Conservation (phyloP, 2,113 vertebrate genomes). For the Prolemur simus region DNA sequence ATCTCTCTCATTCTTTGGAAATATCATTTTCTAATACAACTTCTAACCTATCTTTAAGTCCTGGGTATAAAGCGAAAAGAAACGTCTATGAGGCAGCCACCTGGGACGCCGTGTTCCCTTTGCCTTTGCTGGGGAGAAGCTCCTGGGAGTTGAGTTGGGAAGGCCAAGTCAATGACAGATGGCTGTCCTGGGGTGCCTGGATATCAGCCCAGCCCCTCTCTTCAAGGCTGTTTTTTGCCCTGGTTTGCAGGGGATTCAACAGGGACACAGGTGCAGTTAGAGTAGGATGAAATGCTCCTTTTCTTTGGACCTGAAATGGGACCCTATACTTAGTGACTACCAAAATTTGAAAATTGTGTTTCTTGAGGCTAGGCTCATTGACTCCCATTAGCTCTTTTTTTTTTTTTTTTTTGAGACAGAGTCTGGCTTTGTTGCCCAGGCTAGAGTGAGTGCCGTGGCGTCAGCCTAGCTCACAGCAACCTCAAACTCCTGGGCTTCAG, state of each 20-base stretch:
- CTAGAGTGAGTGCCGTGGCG: too few relatives aligned
- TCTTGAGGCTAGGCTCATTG: not conserved
- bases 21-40: not conserved
- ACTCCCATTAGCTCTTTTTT: not conserved
- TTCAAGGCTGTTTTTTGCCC: not conserved
- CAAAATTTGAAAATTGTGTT: not conserved
- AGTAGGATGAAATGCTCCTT: not conserved
- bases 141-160: not conserved
- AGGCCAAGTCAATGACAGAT: not conserved
- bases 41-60: too few relatives aligned
- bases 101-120: rapidly evolving
- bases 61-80: not conserved
- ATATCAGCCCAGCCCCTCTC: not conserved
- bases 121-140: not conserved
- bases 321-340: not conserved
- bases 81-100: not conserved
- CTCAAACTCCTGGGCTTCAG: too few relatives aligned
- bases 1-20: not conserved
- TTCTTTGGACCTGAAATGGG: not conserved
- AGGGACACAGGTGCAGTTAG: not conserved
- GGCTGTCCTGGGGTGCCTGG: not conserved
- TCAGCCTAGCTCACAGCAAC: too few relatives aligned
- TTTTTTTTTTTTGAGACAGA: too few relatives aligned
- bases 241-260: not conserved
- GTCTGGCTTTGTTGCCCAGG: too few relatives aligned